Conservation (phyloP, 2,888 invertebrate genomes). For the Deilephila porcellus region DNA sequence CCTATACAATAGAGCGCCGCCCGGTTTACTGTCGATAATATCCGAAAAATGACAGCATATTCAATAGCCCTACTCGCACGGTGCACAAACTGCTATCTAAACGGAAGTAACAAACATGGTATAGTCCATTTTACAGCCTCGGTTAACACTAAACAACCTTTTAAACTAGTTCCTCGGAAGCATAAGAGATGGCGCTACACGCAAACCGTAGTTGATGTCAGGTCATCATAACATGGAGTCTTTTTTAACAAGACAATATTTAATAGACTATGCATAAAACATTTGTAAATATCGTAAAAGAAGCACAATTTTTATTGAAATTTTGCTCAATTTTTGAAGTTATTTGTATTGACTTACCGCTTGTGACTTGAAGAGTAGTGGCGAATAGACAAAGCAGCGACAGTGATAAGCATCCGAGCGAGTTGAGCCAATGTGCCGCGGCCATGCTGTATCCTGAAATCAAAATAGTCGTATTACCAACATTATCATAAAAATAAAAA, state of each 20-base stretch:
- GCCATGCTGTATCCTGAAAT: conserved; percentile 92
- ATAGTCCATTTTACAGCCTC: background rate
- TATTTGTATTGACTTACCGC: conserved; percentile 86
- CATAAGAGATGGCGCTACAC: background rate
- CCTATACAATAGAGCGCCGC: no score
- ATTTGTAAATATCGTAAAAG: no score
- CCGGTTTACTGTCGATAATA: background rate
- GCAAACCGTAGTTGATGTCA: background rate
- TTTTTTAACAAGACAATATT: no score
- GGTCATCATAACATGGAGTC: no score
- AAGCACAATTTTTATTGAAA: no score
- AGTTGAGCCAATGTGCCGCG: conserved; percentile 92
- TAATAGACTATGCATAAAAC: no score
- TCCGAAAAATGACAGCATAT: background rate
- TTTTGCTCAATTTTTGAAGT: no score
- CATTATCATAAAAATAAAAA: background rate
- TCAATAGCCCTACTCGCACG: background rate
- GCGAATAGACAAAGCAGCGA: conserved; percentile 90
- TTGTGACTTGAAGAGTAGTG: conserved; percentile 90
- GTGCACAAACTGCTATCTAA: background rate
- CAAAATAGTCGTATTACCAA: background rate
- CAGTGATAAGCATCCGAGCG: conserved; percentile 91
- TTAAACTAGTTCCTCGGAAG: background rate
- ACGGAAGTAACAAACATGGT: background rate
- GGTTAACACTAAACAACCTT: background rate